A percentile compares a stretch with the other conserved stretches of the same genome.
phyloP scores from a whole-genome alignment of 92 coral and sea anemone species.

The Galaxea fascicularis region DNA sequence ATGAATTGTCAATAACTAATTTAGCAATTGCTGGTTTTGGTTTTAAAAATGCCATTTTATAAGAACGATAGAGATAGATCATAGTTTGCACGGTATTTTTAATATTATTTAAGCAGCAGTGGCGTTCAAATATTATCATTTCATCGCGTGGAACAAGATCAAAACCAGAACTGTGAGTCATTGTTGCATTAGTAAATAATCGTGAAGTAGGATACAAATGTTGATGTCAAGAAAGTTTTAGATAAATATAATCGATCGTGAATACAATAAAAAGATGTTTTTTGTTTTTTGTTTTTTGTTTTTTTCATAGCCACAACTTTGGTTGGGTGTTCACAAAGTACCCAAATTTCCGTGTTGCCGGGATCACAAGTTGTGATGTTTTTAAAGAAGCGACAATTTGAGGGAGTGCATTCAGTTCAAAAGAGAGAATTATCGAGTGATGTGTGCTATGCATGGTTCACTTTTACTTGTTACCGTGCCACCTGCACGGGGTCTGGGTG shows the following conservation, averaged over 20 bases:
- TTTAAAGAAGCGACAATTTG: no score
- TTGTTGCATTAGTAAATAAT: not conserved
- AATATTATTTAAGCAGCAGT: conserved; percentile 4
- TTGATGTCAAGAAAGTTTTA: not conserved
- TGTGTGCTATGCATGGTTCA: no score
- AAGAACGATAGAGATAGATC: not conserved
- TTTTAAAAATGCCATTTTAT: not conserved
- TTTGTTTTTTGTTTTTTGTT: no score
- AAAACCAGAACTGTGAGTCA: not conserved
- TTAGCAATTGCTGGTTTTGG: not conserved
- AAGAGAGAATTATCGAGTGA: no score
- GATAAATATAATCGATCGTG: not conserved
- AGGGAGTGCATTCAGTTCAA: no score
- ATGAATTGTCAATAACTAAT: not conserved
- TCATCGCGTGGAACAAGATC: not conserved
- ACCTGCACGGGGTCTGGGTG: no score
- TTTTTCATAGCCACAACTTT: no score
- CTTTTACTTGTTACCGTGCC: no score
- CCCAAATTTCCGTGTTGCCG: no score
- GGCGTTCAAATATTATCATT: not conserved
- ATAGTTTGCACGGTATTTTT: conserved; percentile 1
- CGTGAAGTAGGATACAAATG: not conserved
- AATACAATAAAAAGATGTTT: no score
- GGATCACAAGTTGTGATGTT: no score
- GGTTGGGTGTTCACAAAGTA: no score